Evolutionary conservation across 2,888 invertebrate genomes (phyloP).

Genomic region (Phragmatobia fuliginosa): DNA sequence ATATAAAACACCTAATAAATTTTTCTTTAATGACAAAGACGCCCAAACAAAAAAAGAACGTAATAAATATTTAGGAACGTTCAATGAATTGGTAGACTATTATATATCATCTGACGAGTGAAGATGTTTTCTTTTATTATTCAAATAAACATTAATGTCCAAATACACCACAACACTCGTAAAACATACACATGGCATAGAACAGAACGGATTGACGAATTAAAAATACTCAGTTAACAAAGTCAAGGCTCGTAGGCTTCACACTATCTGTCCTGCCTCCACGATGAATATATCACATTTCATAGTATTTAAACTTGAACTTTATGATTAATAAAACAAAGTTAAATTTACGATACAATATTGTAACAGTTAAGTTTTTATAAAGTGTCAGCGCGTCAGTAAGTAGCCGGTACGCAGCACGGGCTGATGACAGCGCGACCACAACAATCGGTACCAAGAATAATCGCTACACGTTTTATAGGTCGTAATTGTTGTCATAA

Average conservation of each 20-base stretch:
- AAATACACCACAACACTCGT: slow-evolving; percentile 41
- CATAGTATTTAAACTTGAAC: slow-evolving; percentile 52
- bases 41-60: slow-evolving; percentile 36
- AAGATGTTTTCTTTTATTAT: slow-evolving; percentile 31
- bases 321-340: slow-evolving; percentile 58
- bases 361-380: slow-evolving; percentile 55
- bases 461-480: slow-evolving; percentile 85
- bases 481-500: slow-evolving; percentile 86
- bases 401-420: slow-evolving; percentile 65
- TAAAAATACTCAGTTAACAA: slow-evolving; percentile 70
- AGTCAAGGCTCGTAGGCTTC: slow-evolving; percentile 68
- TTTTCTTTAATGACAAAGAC: slow-evolving; percentile 23
- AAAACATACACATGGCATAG: slow-evolving; percentile 50
- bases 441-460: slow-evolving; percentile 82
- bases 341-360: slow-evolving; percentile 56
- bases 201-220: slow-evolving; percentile 60
- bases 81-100: slow-evolving; percentile 33
- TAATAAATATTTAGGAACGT: slow-evolving; percentile 34
- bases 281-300: slow-evolving; percentile 53
- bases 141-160: slow-evolving; percentile 41
- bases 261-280: slow-evolving; percentile 52
- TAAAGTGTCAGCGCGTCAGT: slow-evolving; percentile 39
- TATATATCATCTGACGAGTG: slow-evolving; percentile 37
- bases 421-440: slow-evolving; percentile 79
- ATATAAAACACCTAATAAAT: slow-evolving; percentile 31